Conservation (phyloP, 2,888 invertebrate genomes). For the Phortica okadai region DNA sequence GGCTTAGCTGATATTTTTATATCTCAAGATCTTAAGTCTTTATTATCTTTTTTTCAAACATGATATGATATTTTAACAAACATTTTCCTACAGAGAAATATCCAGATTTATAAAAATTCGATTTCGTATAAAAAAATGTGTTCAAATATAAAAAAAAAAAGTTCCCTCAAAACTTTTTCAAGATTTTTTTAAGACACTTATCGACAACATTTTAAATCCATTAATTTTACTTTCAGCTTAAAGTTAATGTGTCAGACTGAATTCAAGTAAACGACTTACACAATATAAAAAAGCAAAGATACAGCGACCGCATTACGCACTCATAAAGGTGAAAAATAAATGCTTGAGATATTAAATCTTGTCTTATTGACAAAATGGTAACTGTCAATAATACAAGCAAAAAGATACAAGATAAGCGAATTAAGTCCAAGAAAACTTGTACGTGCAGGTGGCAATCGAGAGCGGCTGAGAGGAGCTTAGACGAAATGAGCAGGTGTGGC, state of each 20-base stretch:
- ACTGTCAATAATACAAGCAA: constrained; percentile 22
- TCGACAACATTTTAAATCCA: background rate
- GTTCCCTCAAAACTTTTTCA: background rate
- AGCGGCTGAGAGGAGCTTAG: background rate
- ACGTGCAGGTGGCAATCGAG: background rate
- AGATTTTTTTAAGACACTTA: background rate
- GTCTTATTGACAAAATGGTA: constrained; percentile 11
- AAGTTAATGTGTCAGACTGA: background rate
- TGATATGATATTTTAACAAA: too few species aligned
- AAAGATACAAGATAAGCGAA: constrained; percentile 13
- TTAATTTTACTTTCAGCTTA: background rate
- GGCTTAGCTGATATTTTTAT: too few species aligned
- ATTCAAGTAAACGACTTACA: background rate
- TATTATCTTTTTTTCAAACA: too few species aligned
- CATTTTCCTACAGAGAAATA: too few species aligned
- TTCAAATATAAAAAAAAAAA: background rate
- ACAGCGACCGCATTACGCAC: background rate
- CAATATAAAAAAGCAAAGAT: background rate
- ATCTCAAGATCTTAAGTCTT: too few species aligned
- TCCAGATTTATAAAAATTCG: too few species aligned
- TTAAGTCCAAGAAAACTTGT: background rate
- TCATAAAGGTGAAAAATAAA: background rate
- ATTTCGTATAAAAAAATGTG: background rate
- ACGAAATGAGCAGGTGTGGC: constrained; percentile 9
- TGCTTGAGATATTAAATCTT: background rate